Evolutionary conservation across 1,140 invertebrate genomes (phyloP).

Genomic region (Sycophila sp.): DNA sequence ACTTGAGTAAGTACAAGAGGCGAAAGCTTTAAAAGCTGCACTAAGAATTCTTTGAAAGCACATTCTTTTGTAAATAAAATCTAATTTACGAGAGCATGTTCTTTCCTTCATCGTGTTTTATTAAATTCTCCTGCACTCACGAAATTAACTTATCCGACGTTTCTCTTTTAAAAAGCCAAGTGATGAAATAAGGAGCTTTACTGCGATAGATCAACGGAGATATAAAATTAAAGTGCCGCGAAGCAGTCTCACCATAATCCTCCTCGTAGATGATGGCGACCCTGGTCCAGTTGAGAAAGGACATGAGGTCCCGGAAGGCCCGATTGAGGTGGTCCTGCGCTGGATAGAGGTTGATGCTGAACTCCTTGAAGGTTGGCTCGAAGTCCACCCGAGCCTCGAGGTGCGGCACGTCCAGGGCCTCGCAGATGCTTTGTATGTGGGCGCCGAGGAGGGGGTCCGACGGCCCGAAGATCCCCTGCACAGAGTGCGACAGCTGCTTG

Average conservation of each 20-base stretch:
- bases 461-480: slow-evolving; percentile 90
- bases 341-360: slow-evolving; percentile 82
- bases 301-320: slow-evolving; percentile 75
- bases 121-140: no score
- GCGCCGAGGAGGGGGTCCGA: slow-evolving; percentile 82
- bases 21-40: no score
- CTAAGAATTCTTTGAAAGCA: no score
- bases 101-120: no score
- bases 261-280: slow-evolving; percentile 82
- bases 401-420: slow-evolving; percentile 88
- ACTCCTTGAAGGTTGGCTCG: slow-evolving; percentile 75
- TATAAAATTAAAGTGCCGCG: no score
- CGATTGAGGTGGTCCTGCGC: slow-evolving; percentile 73
- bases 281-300: slow-evolving; percentile 77
- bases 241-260: slow-evolving; percentile 82
- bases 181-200: no score
- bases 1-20: no score
- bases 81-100: no score
- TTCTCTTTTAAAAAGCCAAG: no score
- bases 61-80: no score
- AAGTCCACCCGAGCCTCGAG: slow-evolving; percentile 82
- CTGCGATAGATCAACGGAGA: no score
- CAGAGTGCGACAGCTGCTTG: slow-evolving; percentile 83
- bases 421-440: slow-evolving; percentile 90
- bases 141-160: no score